Base-by-base conservation (phyloP, 2,888 invertebrate species). In the Phoronis australis region DNA sequence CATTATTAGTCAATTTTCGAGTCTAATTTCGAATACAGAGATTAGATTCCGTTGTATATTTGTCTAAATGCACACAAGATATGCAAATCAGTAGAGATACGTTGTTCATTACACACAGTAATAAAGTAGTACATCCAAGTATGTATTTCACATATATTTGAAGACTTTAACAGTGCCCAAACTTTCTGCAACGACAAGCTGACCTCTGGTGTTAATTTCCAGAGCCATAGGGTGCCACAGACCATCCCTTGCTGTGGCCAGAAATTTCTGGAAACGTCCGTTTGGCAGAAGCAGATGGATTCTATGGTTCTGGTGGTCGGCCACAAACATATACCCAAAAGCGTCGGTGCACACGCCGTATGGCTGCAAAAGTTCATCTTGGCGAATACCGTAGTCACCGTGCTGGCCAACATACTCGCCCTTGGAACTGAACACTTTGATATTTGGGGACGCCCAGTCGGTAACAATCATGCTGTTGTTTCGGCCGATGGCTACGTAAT, bases 181-280 rank as follows among this genome's bases (percentile, higher is more conserved):
- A n/a, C 65, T 68, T 48, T 72, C 69, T 12, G 69, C 64, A 12
- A 72, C 59, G 9, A 67, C 55, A 20, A 72, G 56, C 43, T 68
- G 58, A 15, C 69, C 69, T 21, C 59, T 55, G 18, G 56, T 55
- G 41, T 64, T 59, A 4, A 69, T 59, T 18, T 60, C 55, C 4
- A 71, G 26, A 1, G 66, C 66, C 61, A 70, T 66, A 5, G 72
- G 72, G 39, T 71, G 64, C 65, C 68, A 70, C 18, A 70, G 48
- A 21, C 59, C 58, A 44, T 71, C 61, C 20, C 41, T 44, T 44
- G 62, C 61, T 4, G 64, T 61, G 24, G 69, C 44, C 12, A 72
- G 52, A 48, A 62, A 61, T 15, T 59, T 54, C 5, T 61, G 56
- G 42, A 71, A 64, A 20, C 57, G 61, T 4, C 70, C 72, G 51